Conservation (phyloP, 2,888 invertebrate species). For the Elegia similella region DNA sequence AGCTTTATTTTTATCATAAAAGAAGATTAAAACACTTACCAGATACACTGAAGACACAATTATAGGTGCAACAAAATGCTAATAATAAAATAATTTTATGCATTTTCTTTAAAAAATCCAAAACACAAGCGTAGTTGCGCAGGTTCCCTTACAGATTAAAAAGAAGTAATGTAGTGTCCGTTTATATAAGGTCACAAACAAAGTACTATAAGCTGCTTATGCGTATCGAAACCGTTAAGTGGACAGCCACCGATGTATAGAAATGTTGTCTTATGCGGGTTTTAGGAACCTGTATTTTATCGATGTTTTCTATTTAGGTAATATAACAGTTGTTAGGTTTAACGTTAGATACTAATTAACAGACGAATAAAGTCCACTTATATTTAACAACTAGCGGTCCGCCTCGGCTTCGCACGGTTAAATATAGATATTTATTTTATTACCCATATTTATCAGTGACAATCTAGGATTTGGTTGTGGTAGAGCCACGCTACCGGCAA, state of each 20-base stretch:
- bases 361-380: too few relatives aligned
- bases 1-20: not conserved
- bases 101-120: slow-evolving; percentile 3
- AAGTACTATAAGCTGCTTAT: slow-evolving; percentile 11
- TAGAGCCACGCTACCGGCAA: too few relatives aligned
- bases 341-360: not conserved
- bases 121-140: not conserved
- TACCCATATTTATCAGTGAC: too few relatives aligned
- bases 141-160: slow-evolving; percentile 2
- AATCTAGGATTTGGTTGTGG: too few relatives aligned
- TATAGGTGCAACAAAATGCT: not conserved
- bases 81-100: not conserved
- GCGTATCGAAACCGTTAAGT: slow-evolving; percentile 3
- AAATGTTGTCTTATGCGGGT: not conserved
- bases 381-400: too few relatives aligned
- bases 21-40: not conserved
- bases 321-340: not conserved
- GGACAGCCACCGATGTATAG: not conserved
- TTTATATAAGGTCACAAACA: slow-evolving; percentile 26
- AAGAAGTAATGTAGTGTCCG: slow-evolving; percentile 5
- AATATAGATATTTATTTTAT: too few relatives aligned
- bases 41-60: not conserved
- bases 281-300: not conserved
- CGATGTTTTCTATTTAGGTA: not conserved
- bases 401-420: too few relatives aligned